Percentiles rank a stretch among this genome's conserved stretches.
Evolutionary conservation across 2,888 invertebrate species (phyloP).

Genomic region (Nomada flava): DNA sequence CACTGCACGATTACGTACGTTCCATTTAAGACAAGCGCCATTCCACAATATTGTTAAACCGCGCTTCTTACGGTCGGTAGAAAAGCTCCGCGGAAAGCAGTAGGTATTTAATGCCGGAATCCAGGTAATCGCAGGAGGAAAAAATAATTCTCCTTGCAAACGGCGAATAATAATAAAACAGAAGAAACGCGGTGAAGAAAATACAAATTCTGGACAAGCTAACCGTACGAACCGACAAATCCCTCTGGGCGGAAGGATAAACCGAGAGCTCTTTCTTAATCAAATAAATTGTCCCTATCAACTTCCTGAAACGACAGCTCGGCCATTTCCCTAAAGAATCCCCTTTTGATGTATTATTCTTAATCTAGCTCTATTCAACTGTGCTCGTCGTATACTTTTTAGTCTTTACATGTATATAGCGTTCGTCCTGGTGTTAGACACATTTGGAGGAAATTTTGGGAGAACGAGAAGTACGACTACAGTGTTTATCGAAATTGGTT

Average conservation of each 20-base stretch:
- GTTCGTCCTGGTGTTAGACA: too few species aligned
- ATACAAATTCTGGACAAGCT: neutral
- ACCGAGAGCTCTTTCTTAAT: constrained; percentile 15
- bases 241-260: neutral
- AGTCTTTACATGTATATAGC: too few species aligned
- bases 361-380: too few species aligned
- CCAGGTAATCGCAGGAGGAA: neutral
- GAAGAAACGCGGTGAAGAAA: neutral
- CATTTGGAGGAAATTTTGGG: too few species aligned
- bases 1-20: neutral
- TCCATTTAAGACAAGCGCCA: neutral
- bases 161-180: neutral
- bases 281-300: constrained; percentile 38
- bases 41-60: neutral
- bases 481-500: too few species aligned
- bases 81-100: neutral
- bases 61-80: neutral
- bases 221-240: constrained; percentile 13
- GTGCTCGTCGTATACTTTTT: too few species aligned
- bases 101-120: neutral
- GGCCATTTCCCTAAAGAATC: neutral
- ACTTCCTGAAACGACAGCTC: constrained; percentile 13
- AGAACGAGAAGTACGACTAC: too few species aligned
- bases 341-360: too few species aligned
- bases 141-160: neutral